Base-by-base conservation (phyloP, 2,888 invertebrate species). In the Scelioninae gen. 2 region DNA sequence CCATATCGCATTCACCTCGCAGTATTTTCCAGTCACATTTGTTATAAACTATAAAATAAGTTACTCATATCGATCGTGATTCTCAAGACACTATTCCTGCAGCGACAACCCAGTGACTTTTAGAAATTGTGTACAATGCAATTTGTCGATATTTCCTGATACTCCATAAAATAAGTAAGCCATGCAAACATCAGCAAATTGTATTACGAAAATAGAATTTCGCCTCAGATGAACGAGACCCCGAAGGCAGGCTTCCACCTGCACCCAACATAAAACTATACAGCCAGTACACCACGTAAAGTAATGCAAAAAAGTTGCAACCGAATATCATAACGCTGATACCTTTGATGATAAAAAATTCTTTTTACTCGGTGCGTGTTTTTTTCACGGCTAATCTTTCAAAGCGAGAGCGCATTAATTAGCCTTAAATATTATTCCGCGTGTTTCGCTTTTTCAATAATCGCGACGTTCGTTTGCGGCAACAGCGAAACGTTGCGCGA, bases 121-220 rank as follows among this genome's bases (percentile, higher is more conserved):
- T 35, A 5, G 35, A 31, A 46, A 16, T 28, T 11, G 13, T 35
- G 9, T 13, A 61, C 50, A 55, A 61, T 61, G 43, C 41, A 70
- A 63, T 70, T 55, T 63, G 31, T 43, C 19, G 55, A 70, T 55
- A 33, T 63, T 46, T 63, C 57, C 61, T 33, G 63, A 63, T 57
- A 53, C 63, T 55, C 19, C 11, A 55, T 48, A 61, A 64, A 64
- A 71, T 52, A 63, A 58, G 45, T 63, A 70, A 57, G 63, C 48
- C 52, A 43, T 64, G 71, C 71, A 71, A 71, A 71, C 64, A 71
- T 58, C 64, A 52, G 58, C 45, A 64, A 71, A 63, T 64, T 71
- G 45, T 52, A 58, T 64, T 64, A 58, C 41, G 63, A 31, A 71
- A 71, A 71, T 71, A 71, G 64, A 71, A 71, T 64, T 71, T 71